Base-by-base conservation (phyloP, 2,888 invertebrate species). In the Iselma pallidipennis region DNA sequence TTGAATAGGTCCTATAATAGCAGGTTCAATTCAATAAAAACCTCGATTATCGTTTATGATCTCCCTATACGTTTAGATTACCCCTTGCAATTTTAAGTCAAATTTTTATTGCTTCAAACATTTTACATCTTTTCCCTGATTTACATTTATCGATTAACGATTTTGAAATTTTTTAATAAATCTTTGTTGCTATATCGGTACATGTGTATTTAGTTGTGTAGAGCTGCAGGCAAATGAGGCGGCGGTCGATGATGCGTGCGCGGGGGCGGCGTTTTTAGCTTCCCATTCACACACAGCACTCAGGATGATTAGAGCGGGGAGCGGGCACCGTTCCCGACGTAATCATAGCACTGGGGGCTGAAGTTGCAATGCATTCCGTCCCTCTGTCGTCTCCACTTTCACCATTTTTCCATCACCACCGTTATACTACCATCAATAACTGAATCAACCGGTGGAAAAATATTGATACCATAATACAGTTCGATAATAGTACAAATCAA, bases 221-320 rank as follows among this genome's bases (percentile, higher is more conserved):
- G 55, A 57, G 63, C 59, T 59, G 71, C 67, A 72, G 70, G 72
- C 72, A 72, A 72, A 72, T 72, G 71, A 72, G 72, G 72, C 70
- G 72, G 63, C 59, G 63, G 72, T 71, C 72, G 72, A 72, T 72
- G 72, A 70, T 72, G 72, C 72, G 72, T 72, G 70, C 68, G 60
- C 66, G 67, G 69, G 70, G 69, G 68, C 69, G 65, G 71, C 68
- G 61, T 64, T 55, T 61, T 59, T 59, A 45, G 9, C 28, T 29
- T 57, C 33, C 63, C 55, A 59, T 58, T 57, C 67, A 58, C 55
- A 52, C 53, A 48, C 53, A 48, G 67, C 72, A 73, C 73, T 73
- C 72, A 67, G 69, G 55, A 66, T 72, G 73, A 73, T 73, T 73
- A 71, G 68, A 72, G 63, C 69, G 73, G 73, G 73, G 72, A 62